These are phyloP conservation scores for Elymnias hypermnestra DNA, from an alignment of 1,140 invertebrate species.

Conservation along the genomic window DNA sequence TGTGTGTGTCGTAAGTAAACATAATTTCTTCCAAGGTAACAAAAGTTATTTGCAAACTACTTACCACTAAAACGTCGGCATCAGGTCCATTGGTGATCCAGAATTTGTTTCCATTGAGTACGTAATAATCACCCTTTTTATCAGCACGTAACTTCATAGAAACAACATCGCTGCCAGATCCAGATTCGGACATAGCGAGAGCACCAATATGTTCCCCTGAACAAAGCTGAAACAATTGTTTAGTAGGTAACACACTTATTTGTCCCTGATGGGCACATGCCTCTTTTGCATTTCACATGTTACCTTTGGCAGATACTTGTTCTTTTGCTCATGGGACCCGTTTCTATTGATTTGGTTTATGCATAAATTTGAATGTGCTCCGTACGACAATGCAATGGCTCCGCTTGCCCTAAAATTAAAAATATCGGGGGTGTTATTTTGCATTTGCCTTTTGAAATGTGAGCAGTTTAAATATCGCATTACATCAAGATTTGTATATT, in stretches of 20 bases:
- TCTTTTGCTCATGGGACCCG: slow-evolving; percentile 94
- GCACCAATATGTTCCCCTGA: slow-evolving; percentile 96
- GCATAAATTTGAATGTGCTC: slow-evolving; percentile 98
- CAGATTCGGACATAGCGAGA: slow-evolving; percentile 97
- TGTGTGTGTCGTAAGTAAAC: too few relatives aligned
- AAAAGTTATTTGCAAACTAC: too few relatives aligned
- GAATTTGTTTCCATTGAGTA: slow-evolving; percentile 98
- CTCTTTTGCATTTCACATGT: too few relatives aligned
- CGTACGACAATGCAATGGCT: slow-evolving; percentile 93
- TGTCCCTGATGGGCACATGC: too few relatives aligned
- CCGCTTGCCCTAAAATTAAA: slow-evolving; percentile 85
- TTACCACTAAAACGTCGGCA: slow-evolving; percentile 94
- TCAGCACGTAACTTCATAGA: slow-evolving; percentile 96
- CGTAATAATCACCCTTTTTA: slow-evolving; percentile 92
- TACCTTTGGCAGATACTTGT: slow-evolving; percentile 76
- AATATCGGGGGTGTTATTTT: too few relatives aligned
- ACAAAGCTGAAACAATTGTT: slow-evolving; percentile 84
- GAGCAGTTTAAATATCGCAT: too few relatives aligned
- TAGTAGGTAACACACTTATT: too few relatives aligned
- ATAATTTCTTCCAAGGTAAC: too few relatives aligned
- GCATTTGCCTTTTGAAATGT: too few relatives aligned
- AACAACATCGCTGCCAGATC: slow-evolving; percentile 97
- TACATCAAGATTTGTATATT: too few relatives aligned
- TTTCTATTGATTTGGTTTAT: slow-evolving; percentile 97
- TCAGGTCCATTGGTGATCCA: slow-evolving; percentile 99